These are phyloP conservation scores for Cyanocitta stelleri DNA, from an alignment of 2,113 vertebrate genomes.

Conservation along the genomic window DNA sequence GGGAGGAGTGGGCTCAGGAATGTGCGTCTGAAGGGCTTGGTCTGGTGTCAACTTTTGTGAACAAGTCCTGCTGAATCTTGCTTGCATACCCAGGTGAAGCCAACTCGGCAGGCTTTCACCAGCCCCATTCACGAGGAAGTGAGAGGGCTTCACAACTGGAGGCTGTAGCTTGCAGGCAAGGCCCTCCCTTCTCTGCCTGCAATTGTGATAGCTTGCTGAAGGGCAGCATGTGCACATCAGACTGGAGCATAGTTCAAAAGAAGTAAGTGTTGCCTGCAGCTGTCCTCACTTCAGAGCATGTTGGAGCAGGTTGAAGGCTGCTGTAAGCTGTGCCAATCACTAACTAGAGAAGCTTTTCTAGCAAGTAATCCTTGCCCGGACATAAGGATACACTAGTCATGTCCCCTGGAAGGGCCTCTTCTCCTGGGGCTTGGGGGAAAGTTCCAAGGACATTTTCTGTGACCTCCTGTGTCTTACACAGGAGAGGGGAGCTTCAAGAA, in stretches of 20 bases:
- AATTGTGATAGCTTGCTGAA: neutral
- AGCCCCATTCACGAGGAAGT: neutral
- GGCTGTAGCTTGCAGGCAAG: slow-evolving; percentile 7
- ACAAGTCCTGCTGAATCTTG: slow-evolving; percentile 29
- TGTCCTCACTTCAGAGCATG: slow-evolving; percentile 23
- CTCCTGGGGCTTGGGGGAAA: neutral
- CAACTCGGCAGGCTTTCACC: neutral
- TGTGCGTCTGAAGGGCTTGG: slow-evolving; percentile 43
- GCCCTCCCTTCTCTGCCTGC: neutral
- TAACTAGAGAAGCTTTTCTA: neutral
- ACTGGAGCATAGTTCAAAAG: slow-evolving; percentile 21
- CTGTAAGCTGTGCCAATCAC: neutral
- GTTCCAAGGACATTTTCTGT: neutral
- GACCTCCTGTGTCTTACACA: neutral
- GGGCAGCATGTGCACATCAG: neutral
- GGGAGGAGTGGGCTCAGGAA: slow-evolving; percentile 32
- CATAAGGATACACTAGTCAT: neutral
- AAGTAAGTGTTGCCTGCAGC: slow-evolving; percentile 11
- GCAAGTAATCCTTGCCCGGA: neutral
- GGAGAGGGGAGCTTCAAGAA: neutral
- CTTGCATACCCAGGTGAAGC: neutral
- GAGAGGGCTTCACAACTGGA: neutral
- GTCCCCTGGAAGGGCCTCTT: neutral
- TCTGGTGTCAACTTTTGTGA: neutral
- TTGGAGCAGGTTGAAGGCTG: slow-evolving; percentile 21